These are phyloP conservation scores for Melangyna quadrimaculata DNA, from an alignment of 2,888 invertebrate genomes.

Conservation along the genomic window DNA sequence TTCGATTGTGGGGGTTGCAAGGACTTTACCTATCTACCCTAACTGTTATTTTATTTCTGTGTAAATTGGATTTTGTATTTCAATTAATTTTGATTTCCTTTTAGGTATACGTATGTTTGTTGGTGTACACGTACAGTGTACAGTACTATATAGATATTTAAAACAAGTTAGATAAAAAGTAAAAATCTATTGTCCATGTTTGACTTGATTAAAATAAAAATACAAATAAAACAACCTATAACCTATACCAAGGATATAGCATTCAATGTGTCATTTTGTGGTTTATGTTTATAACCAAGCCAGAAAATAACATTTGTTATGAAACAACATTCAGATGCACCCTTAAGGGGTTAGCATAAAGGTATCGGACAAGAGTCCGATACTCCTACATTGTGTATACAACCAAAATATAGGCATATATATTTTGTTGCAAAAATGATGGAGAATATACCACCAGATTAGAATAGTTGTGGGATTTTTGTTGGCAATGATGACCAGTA, in stretches of 20 bases:
- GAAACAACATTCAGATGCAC: slow-evolving; percentile 33
- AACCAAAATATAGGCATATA: slow-evolving; percentile 25
- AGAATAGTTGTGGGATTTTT: slow-evolving; percentile 19
- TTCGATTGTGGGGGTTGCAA: not conserved
- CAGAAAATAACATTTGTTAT: slow-evolving; percentile 57
- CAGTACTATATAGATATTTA: not conserved
- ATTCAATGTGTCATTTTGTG: slow-evolving; percentile 52
- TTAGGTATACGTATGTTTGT: not conserved
- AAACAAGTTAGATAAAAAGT: slow-evolving; percentile 9
- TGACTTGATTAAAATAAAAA: slow-evolving; percentile 32
- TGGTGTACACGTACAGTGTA: not conserved
- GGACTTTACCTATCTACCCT: not conserved
- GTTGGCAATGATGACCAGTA: not conserved
- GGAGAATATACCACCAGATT: not conserved
- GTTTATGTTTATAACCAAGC: slow-evolving; percentile 36
- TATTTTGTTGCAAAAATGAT: not conserved
- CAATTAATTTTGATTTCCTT: slow-evolving; percentile 60
- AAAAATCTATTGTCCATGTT: not conserved
- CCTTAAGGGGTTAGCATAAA: not conserved
- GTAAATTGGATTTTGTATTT: slow-evolving; percentile 67
- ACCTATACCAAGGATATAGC: slow-evolving; percentile 34
- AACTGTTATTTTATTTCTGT: slow-evolving; percentile 37
- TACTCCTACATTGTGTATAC: slow-evolving; percentile 49
- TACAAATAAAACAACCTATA: not conserved
- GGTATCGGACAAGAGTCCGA: not conserved